These are phyloP conservation scores for Pollenia amentaria DNA, from an alignment of 2,888 invertebrate species.

Conservation along the genomic window DNA sequence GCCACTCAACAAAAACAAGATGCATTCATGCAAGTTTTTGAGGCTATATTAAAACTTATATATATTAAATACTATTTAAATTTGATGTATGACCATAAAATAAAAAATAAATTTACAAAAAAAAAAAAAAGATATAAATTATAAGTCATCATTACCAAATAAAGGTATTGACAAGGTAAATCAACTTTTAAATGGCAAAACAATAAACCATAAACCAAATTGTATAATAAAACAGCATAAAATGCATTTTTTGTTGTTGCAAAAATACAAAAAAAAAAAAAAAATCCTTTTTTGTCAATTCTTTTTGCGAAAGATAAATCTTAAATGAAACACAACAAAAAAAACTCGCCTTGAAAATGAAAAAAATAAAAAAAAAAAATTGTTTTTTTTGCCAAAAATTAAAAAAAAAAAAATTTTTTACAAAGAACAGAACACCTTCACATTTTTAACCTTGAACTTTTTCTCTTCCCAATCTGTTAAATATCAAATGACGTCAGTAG, in stretches of 20 bases:
- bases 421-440: conserved; percentile 70
- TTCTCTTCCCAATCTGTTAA: conserved; percentile 57
- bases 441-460: conserved; percentile 72
- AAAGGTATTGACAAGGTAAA: conserved; percentile 70
- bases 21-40: background rate
- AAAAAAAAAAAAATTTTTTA: conserved; percentile 20
- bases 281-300: conserved; percentile 60
- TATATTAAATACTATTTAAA: too few relatives aligned
- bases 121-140: background rate
- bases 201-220: conserved; percentile 55
- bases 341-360: conserved; percentile 34
- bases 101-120: background rate
- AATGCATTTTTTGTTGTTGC: conserved; percentile 25
- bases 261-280: background rate
- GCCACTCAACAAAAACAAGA: background rate
- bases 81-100: conserved; percentile 17
- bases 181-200: conserved; percentile 57
- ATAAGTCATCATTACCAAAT: conserved; percentile 61
- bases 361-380: conserved; percentile 22
- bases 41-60: conserved; percentile 12
- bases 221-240: conserved; percentile 7
- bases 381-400: conserved; percentile 35
- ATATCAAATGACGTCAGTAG: conserved; percentile 72
- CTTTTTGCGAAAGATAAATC: conserved; percentile 10
- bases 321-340: background rate